Percentiles rank a stretch among this genome's conserved stretches.
phyloP scores from a whole-genome alignment of 2,888 invertebrate species.

The Macrosiphum euphorbiae region DNA sequence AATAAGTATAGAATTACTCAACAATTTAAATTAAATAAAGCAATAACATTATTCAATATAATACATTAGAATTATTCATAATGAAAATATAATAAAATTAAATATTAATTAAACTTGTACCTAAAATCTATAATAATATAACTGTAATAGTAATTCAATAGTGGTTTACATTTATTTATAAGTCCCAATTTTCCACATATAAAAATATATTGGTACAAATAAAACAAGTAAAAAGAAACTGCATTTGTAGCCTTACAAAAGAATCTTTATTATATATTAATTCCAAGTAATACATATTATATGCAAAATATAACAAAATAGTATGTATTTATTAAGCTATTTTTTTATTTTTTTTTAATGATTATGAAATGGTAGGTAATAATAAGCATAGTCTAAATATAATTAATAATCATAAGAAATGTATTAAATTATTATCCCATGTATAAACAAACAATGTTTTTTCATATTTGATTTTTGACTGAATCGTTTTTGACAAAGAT shows the following conservation, averaged over 20 bases:
- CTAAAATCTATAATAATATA: not conserved
- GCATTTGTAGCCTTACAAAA: not conserved
- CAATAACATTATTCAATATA: not conserved
- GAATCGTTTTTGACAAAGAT: constrained; percentile 64
- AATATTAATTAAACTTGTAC: not conserved
- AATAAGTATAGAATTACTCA: not conserved
- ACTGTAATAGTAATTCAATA: no score
- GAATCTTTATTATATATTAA: not conserved
- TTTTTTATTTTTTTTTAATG: not conserved
- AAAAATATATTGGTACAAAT: not conserved
- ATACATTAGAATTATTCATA: not conserved
- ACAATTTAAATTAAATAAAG: not conserved
- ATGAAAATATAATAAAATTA: not conserved
- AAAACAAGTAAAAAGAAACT: no score
- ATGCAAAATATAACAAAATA: no score
- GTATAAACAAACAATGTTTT: constrained; percentile 11
- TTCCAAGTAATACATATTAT: not conserved
- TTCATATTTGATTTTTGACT: constrained; percentile 58
- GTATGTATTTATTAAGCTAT: no score
- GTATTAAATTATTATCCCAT: constrained; percentile 8
- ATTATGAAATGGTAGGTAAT: not conserved
- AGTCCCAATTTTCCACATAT: not conserved
- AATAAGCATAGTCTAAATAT: not conserved
- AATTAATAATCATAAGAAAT: not conserved
- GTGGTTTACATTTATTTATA: no score